Conservation (phyloP, 2,113 vertebrate genomes). For the Vicugna pacos region DNA sequence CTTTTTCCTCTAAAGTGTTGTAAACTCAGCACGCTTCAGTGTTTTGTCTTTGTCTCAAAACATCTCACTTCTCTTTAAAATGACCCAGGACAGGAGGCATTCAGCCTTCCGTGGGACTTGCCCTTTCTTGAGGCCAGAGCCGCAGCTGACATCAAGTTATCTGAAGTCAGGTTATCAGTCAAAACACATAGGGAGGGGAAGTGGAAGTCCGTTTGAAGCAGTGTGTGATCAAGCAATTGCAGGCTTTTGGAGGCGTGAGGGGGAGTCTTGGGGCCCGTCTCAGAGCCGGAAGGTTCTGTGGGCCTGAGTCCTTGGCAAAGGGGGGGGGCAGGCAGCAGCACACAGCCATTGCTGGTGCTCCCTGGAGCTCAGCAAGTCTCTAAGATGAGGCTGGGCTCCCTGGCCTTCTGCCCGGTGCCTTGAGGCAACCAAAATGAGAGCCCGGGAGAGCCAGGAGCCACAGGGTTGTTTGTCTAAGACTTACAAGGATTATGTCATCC, state of each 20-base stretch:
- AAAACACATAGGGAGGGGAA: not conserved
- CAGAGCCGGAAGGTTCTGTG: not conserved
- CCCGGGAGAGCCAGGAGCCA: slow-evolving; percentile 65
- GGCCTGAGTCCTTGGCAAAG: not conserved
- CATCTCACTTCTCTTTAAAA: not conserved
- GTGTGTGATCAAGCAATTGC: not conserved
- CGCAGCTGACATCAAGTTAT: not conserved
- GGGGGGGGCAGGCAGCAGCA: not conserved
- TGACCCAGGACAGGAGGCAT: not conserved
- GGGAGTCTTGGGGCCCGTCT: too few species aligned
- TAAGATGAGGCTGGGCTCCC: not conserved
- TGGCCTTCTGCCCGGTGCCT: slow-evolving; percentile 62
- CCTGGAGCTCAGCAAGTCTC: not conserved
- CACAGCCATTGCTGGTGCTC: not conserved
- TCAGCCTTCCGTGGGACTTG: not conserved
- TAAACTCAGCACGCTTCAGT: not conserved
- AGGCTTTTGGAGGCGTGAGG: not conserved
- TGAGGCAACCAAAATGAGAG: slow-evolving; percentile 72
- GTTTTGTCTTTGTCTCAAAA: not conserved
- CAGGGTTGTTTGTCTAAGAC: slow-evolving; percentile 70
- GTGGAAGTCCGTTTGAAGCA: not conserved
- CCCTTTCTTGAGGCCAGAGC: not conserved
- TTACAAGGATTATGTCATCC: slow-evolving; percentile 72
- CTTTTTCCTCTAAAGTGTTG: not conserved
- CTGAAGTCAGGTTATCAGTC: not conserved